These are phyloP conservation scores for Lepidurus couesii DNA, from an alignment of 1,140 invertebrate genomes.

Conservation along the genomic window DNA sequence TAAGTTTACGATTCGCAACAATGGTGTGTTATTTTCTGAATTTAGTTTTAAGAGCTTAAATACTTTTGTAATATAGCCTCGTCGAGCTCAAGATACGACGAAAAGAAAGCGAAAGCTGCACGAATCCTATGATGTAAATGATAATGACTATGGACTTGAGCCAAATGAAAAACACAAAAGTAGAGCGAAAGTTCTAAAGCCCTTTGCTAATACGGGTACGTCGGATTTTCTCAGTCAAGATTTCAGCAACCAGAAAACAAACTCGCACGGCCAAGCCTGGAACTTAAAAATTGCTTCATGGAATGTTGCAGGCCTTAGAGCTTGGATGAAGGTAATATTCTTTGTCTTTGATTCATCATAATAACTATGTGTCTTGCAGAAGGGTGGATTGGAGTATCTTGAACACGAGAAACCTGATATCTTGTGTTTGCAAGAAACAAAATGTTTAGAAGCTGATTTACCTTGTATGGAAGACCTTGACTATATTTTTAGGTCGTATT, in stretches of 20 bases:
- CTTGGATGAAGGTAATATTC: conserved; percentile 69
- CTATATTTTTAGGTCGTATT: conserved; percentile 76
- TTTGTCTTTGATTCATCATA: not conserved
- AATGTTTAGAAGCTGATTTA: conserved; percentile 75
- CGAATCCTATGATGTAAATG: not conserved
- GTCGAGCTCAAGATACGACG: not conserved
- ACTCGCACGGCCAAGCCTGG: conserved; percentile 57
- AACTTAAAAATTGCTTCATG: conserved; percentile 89
- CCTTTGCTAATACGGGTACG: conserved; percentile 51
- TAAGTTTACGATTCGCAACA: not conserved
- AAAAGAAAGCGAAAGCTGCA: not conserved
- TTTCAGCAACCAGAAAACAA: conserved; percentile 58
- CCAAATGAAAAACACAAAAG: not conserved
- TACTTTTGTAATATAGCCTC: not conserved
- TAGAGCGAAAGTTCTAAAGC: not conserved
- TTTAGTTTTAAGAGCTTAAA: not conserved
- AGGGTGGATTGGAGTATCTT: conserved; percentile 68
- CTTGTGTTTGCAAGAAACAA: conserved; percentile 89
- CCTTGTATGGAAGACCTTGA: conserved; percentile 68
- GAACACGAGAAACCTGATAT: conserved; percentile 83
- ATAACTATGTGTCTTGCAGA: conserved; percentile 47
- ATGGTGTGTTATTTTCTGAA: not conserved
- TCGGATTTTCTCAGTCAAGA: conserved; percentile 55
- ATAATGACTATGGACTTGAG: not conserved
- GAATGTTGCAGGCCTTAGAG: conserved; percentile 94